A percentile compares a stretch with the other conserved stretches of the same genome.
Conservation (phyloP, 2,113 vertebrate species). For the Neomonachus schauinslandi region DNA sequence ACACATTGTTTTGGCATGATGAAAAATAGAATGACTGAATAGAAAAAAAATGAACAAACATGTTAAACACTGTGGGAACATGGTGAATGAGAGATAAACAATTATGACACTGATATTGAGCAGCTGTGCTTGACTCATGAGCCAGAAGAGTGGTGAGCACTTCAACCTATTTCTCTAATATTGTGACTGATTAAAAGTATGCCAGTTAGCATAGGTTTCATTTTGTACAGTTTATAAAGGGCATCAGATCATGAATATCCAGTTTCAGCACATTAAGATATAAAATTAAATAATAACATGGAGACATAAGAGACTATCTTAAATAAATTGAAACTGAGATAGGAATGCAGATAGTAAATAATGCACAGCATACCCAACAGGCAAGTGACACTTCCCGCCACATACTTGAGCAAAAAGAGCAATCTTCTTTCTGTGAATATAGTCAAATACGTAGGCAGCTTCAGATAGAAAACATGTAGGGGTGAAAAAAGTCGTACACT, state of each 20-base stretch:
- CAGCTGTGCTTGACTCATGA: background rate
- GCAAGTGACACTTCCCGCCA: background rate
- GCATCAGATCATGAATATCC: background rate
- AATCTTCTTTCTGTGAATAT: background rate
- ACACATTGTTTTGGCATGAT: background rate
- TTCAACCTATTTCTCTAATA: background rate
- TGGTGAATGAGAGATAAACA: background rate
- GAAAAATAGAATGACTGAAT: background rate
- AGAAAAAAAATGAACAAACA: background rate
- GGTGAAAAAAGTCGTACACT: background rate
- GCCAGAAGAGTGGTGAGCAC: background rate
- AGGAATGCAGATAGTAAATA: background rate
- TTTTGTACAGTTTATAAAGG: background rate
- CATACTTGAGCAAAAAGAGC: background rate
- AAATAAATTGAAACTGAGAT: constrained; percentile 4
- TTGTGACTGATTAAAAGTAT: background rate
- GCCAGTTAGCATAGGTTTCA: background rate
- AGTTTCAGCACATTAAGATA: background rate
- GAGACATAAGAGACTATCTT: background rate
- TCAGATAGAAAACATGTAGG: background rate
- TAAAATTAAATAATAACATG: constrained; percentile 48
- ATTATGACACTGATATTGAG: background rate
- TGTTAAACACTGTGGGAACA: background rate
- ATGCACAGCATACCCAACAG: background rate
- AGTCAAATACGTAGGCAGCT: background rate